These are phyloP conservation scores for Peromyscus attwateri DNA, from an alignment of 2,797 vertebrate species.

Conservation along the genomic window DNA sequence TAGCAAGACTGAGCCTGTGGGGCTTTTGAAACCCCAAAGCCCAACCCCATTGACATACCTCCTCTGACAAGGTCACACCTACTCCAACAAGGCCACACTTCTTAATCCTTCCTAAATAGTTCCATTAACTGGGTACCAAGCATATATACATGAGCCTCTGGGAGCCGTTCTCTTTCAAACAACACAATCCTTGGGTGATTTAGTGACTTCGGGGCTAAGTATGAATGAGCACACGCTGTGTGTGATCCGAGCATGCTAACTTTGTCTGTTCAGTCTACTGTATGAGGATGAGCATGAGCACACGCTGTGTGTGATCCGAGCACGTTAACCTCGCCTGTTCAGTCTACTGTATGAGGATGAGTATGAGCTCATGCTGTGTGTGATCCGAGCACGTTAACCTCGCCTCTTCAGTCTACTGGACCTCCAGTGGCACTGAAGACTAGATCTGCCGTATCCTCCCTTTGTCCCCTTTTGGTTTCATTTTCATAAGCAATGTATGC, in stretches of 20 bases:
- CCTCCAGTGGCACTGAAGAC: rapidly evolving
- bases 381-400: constrained; percentile 16
- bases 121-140: neutral
- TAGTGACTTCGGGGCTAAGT: neutral
- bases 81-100: neutral
- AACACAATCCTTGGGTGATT: neutral
- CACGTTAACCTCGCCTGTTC: constrained; percentile 7
- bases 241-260: constrained; percentile 48
- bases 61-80: neutral
- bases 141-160: neutral
- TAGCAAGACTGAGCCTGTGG: neutral
- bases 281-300: too few relatives aligned
- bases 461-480: neutral
- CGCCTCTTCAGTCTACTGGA: neutral
- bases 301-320: neutral
- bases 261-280: neutral
- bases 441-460: neutral
- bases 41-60: neutral
- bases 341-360: neutral
- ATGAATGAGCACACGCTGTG: neutral
- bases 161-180: neutral
- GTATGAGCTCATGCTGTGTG: too few relatives aligned
- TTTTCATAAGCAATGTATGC: neutral
- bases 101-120: neutral
- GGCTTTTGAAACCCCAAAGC: neutral